These are phyloP conservation scores for Portevinia maculata DNA, from an alignment of 2,888 invertebrate species.

Conservation along the genomic window DNA sequence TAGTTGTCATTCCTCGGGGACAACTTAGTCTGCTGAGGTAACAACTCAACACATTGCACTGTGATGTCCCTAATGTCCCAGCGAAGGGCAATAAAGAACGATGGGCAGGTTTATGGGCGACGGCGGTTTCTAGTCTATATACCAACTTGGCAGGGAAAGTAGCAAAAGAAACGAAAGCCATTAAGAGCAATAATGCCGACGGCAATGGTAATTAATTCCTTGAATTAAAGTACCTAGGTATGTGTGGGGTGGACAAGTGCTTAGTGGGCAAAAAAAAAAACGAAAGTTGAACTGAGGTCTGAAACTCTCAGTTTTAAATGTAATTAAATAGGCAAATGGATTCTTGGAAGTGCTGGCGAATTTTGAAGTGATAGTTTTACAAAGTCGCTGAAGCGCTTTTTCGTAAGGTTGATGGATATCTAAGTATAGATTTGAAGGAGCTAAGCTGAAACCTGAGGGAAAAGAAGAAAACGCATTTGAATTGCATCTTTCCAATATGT, in stretches of 20 bases:
- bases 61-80: slow-evolving; percentile 54
- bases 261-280: neutral
- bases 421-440: too few relatives aligned
- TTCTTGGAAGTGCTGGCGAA: neutral
- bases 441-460: too few relatives aligned
- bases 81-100: slow-evolving; percentile 63
- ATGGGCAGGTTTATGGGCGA: slow-evolving; percentile 64
- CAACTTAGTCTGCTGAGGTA: slow-evolving; percentile 21
- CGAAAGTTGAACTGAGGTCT: neutral
- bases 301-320: neutral
- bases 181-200: slow-evolving; percentile 50
- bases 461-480: too few relatives aligned
- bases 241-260: neutral
- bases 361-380: too few relatives aligned
- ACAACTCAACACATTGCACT: slow-evolving; percentile 63
- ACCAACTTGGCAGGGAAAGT: slow-evolving; percentile 17
- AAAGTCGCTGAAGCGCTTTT: too few relatives aligned
- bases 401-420: too few relatives aligned
- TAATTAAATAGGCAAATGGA: too few relatives aligned
- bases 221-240: slow-evolving; percentile 16
- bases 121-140: slow-evolving; percentile 28
- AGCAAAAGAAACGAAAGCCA: slow-evolving; percentile 59
- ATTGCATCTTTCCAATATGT: too few relatives aligned
- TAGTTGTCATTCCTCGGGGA: slow-evolving; percentile 6
- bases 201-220: slow-evolving; percentile 61